Base-by-base conservation (phyloP, 2,888 invertebrate genomes). In the Drosophila neonasuta region DNA sequence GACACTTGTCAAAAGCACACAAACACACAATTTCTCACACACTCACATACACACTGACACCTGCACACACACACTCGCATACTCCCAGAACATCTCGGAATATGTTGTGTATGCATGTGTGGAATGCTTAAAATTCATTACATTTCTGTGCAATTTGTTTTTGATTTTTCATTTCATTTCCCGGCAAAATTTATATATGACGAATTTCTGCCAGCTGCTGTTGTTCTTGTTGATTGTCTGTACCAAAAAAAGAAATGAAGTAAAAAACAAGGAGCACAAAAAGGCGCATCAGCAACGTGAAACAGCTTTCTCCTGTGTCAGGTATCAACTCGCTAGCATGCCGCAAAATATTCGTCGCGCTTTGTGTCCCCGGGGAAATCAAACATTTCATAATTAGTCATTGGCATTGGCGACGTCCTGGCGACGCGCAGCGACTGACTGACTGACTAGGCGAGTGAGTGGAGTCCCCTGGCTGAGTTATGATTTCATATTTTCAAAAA, bases 311-410 rank as follows among this genome's bases (percentile, higher is more conserved):
- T 69, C 50, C 69, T 67, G 71, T 55, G 68, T 55, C 74, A 71
- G 77, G 65, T 77, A 77, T 65, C 11, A 55, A 24, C 51, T 65
- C 24, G 55, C 36, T 29, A 48, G 56, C 55, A 64, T 56, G 60
- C 69, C 69, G 65, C 65, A 80, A 77, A 77, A 79, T 79, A 77
- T 84, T 75, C 79, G 83, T 80, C 77, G 83, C 80, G 86, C 58
- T 79, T 75, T 71, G 46, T 57, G 63, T 74, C 84, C 79, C 89
- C 68, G 68, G 89, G 89, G 89, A 89, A 89, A 89, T 89, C 89
- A 89, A 89, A 89, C 85, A 89, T 89, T 89, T 88, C 86, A 88
- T 89, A 89, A 89, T 89, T 89, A 89, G 89, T 89, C 88, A 82
- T 88, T 87, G 89, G 88, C 79, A 83, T 79, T 79, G 74, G 52